These are phyloP conservation scores for Melieria picta DNA, from an alignment of 2,888 invertebrate species.

Conservation along the genomic window DNA sequence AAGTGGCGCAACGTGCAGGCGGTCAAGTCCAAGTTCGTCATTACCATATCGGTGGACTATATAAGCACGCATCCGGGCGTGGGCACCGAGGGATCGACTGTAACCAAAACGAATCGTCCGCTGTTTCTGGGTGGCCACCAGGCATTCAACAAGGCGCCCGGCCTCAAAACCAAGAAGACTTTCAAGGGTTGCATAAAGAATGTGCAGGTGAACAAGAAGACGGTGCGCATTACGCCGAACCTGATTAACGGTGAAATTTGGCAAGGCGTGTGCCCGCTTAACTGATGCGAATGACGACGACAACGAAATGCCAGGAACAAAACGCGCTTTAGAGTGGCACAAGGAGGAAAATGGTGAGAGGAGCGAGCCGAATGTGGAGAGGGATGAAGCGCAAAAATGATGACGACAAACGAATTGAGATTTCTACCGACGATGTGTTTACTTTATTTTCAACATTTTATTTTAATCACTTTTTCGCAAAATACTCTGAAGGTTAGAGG, in stretches of 20 bases:
- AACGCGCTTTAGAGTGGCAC: too few relatives aligned
- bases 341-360: background rate
- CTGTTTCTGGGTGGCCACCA: slow-evolving; percentile 93
- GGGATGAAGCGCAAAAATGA: background rate
- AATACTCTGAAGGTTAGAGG: too few relatives aligned
- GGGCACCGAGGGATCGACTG: slow-evolving; percentile 72
- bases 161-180: slow-evolving; percentile 76
- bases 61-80: slow-evolving; percentile 78
- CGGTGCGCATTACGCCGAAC: slow-evolving; percentile 67
- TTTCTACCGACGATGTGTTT: too few relatives aligned
- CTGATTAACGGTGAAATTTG: slow-evolving; percentile 79
- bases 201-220: slow-evolving; percentile 71
- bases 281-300: slow-evolving; percentile 53
- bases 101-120: slow-evolving; percentile 84
- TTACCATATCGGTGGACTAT: slow-evolving; percentile 87
- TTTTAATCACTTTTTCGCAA: too few relatives aligned
- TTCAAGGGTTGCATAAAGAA: slow-evolving; percentile 85
- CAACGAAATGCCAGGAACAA: background rate
- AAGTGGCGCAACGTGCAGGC: slow-evolving; percentile 90
- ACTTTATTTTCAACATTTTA: too few relatives aligned
- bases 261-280: slow-evolving; percentile 82
- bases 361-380: slow-evolving; percentile 16
- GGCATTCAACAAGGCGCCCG: slow-evolving; percentile 68
- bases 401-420: too few relatives aligned
- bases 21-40: slow-evolving; percentile 89